phyloP scores from a whole-genome alignment of 2,888 invertebrate species.

The Ochropacha duplaris region DNA sequence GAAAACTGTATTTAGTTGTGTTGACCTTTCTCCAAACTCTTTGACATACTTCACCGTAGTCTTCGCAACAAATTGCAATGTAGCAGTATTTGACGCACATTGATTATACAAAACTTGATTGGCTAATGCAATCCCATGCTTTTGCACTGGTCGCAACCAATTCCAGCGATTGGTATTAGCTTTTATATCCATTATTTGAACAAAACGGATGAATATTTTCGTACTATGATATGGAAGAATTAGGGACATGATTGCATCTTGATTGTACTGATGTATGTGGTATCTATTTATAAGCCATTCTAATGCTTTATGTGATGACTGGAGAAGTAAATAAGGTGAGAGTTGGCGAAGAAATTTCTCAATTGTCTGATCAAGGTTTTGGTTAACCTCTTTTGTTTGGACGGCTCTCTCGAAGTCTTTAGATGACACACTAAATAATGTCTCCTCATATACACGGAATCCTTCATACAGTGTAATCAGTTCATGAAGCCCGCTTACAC shows the following conservation, averaged over 20 bases:
- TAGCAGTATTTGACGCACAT: constrained; percentile 80
- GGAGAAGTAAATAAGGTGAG: constrained; percentile 94
- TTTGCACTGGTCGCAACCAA: constrained; percentile 89
- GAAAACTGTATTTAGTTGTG: constrained; percentile 86
- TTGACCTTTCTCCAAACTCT: constrained; percentile 82
- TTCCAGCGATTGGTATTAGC: constrained; percentile 86
- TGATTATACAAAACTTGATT: constrained; percentile 89
- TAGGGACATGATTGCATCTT: constrained; percentile 89
- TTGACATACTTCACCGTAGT: constrained; percentile 75
- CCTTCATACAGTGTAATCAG: constrained; percentile 87
- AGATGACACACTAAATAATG: constrained; percentile 90
- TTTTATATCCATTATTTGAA: constrained; percentile 89
- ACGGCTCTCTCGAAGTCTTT: constrained; percentile 92
- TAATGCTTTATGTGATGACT: constrained; percentile 92
- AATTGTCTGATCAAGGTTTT: constrained; percentile 88
- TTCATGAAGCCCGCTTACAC: constrained; percentile 92
- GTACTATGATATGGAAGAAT: constrained; percentile 97
- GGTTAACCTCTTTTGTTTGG: constrained; percentile 88
- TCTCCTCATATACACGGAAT: constrained; percentile 88
- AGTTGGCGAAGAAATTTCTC: constrained; percentile 90
- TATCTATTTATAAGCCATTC: constrained; percentile 98
- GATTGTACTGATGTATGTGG: constrained; percentile 94
- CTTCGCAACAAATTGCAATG: constrained; percentile 59
- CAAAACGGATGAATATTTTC: constrained; percentile 91
- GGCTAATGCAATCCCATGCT: constrained; percentile 88